Percentiles rank a stretch among this genome's conserved stretches.
Evolutionary conservation across 2,797 vertebrate genomes (phyloP).

Genomic region (Scleropages formosus): DNA sequence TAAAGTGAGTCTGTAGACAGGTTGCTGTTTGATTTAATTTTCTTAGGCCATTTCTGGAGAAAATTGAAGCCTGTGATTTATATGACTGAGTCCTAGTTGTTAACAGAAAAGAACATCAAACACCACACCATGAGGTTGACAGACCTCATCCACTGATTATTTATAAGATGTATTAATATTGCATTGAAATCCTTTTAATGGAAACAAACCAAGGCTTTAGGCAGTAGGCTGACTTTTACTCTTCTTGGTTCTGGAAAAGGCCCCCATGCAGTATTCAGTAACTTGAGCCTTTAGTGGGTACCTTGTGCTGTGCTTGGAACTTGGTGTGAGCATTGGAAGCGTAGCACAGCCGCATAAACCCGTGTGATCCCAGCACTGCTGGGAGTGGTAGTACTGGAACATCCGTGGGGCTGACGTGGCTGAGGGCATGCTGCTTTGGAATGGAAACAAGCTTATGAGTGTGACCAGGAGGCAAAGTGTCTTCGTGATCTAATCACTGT

Average conservation of each 20-base stretch:
- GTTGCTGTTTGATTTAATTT: background rate
- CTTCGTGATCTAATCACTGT: background rate
- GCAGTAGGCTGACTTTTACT: background rate
- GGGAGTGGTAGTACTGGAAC: background rate
- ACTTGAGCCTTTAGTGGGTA: too few relatives aligned
- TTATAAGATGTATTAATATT: background rate
- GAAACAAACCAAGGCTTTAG: background rate
- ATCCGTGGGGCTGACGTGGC: constrained; percentile 20
- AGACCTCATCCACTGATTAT: background rate
- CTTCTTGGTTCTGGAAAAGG: background rate
- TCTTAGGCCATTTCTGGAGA: background rate
- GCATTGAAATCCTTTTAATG: background rate
- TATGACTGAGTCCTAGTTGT: too few relatives aligned
- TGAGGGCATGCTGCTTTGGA: background rate
- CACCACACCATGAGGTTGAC: background rate
- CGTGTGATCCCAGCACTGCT: constrained; percentile 8
- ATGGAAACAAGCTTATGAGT: background rate
- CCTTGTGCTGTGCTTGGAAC: background rate
- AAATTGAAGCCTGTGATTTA: background rate
- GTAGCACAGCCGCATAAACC: background rate
- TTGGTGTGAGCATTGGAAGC: background rate
- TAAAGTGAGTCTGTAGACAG: background rate
- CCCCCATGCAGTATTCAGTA: background rate
- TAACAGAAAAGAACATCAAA: too few relatives aligned
- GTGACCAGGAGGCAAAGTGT: background rate